Evolutionary conservation across 2,113 vertebrate genomes (phyloP).

Genomic region (Furnarius figulus): DNA sequence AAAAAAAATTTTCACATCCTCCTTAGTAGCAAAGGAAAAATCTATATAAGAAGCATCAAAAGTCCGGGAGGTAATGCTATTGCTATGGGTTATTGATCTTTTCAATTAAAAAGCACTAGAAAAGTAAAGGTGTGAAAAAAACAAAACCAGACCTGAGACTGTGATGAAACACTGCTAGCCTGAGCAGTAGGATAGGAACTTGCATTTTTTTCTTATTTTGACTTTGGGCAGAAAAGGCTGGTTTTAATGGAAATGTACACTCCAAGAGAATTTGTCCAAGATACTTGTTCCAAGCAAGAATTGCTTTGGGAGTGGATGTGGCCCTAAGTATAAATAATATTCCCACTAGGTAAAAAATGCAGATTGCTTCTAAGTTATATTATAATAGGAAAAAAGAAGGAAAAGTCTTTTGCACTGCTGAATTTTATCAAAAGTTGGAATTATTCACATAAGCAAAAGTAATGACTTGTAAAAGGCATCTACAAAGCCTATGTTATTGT

Average conservation of each 20-base stretch:
- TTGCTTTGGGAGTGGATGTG: neutral
- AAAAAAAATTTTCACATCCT: neutral
- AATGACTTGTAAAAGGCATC: neutral
- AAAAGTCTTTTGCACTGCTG: neutral
- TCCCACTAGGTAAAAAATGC: neutral
- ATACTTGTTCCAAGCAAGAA: neutral
- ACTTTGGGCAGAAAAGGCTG: neutral
- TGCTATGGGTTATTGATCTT: neutral
- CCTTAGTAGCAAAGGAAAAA: neutral
- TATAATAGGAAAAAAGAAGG: neutral
- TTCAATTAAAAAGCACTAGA: neutral
- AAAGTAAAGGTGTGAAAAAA: neutral
- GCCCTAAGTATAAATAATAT: neutral
- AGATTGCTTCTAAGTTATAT: neutral
- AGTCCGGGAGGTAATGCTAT: neutral
- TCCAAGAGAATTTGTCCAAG: neutral
- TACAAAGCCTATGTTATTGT: neutral
- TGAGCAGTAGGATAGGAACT: neutral
- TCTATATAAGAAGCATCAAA: neutral
- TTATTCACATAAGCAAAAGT: neutral
- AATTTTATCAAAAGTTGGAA: neutral
- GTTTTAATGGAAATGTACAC: neutral
- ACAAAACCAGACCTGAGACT: neutral
- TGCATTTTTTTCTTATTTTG: neutral
- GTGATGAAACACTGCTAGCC: neutral